Percentiles rank a stretch among this genome's conserved stretches.
Conservation (phyloP, 1,140 invertebrate species). For the Sminthurides bifidus region DNA sequence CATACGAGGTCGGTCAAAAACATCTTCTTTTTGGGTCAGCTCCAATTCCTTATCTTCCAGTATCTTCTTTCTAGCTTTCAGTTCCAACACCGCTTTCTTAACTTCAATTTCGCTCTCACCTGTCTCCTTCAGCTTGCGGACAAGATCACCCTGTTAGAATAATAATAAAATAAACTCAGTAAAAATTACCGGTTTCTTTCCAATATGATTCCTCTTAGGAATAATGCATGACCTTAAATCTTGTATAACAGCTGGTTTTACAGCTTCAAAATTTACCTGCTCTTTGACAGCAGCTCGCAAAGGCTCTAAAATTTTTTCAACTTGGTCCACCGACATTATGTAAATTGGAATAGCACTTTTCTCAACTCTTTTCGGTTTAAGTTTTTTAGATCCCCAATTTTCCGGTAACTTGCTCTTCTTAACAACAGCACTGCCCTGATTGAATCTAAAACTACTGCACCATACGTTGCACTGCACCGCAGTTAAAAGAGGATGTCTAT, state of each 20-base stretch:
- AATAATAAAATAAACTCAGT: slow-evolving; percentile 17
- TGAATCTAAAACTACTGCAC: neutral
- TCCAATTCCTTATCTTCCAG: slow-evolving; percentile 88
- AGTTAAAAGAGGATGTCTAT: neutral
- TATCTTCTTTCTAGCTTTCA: slow-evolving; percentile 79
- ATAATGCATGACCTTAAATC: too few species aligned
- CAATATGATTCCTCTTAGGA: too few species aligned
- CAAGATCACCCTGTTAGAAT: slow-evolving; percentile 64
- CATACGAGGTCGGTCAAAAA: slow-evolving; percentile 85
- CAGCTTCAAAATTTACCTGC: slow-evolving; percentile 54
- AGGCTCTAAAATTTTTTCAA: neutral
- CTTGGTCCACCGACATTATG: neutral
- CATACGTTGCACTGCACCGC: neutral
- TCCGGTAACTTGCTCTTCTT: slow-evolving; percentile 7
- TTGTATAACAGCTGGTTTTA: too few species aligned
- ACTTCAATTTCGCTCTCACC: slow-evolving; percentile 81
- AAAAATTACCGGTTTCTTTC: too few species aligned
- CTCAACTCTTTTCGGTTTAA: neutral
- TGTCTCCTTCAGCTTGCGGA: slow-evolving; percentile 69
- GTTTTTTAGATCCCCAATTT: slow-evolving; percentile 26
- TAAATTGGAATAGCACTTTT: neutral
- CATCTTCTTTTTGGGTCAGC: slow-evolving; percentile 52
- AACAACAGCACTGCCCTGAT: neutral
- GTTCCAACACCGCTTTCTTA: slow-evolving; percentile 83
- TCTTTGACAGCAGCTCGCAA: slow-evolving; percentile 40